Evolutionary conservation across 2,113 vertebrate genomes (phyloP), one percentile per base, ranked within the genome.

Genomic region (Coryphaenoides rupestris): DNA sequence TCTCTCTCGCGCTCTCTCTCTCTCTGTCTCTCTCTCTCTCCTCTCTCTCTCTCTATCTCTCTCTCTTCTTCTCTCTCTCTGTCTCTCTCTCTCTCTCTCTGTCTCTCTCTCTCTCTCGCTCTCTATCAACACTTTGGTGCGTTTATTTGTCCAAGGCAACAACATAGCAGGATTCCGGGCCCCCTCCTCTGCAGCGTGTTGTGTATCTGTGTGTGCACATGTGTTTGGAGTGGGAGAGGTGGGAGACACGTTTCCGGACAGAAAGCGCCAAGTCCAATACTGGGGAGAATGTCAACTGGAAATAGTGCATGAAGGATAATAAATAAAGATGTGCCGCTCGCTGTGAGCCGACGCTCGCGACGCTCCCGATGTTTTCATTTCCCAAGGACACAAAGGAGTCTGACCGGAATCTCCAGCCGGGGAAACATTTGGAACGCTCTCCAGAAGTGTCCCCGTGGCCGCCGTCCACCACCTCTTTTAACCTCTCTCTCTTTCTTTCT

Each of bases 141-240:
- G 92, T 95, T 96, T 96, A 93, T 96, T 97, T 95, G 92, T 92
- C 89, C 90, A 89, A 85, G 90, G 87, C 90, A 92, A 78, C 91
- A 89, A 90, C 92, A 66, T 91, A 80, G 86, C 87, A 87, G 88
- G 92, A 95, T 94, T 94, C 96, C 95, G 93, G 91, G 84, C 91
- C 77, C 77, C 86, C 87, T 87, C 47, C 14, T 1, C 47, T 14
- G 54, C 47, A 55, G 19, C 19, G 13, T 16, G 9, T 50, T 50
- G 54, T 19, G 33, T 40, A 40, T 40, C 33, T 40, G 33, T 40
- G 33, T 40, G 33, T 40, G 33, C 33, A 40, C 33, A 40, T 40
- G 33, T 21, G 19, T 55, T 21, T 55, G 19, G 19, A 21, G 54
- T 69, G 75, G 75, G 72, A 70, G 81, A 69, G 62, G 74, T 63